Conservation (phyloP, 2,888 invertebrate genomes). For the Flabesymbios commensalis region DNA sequence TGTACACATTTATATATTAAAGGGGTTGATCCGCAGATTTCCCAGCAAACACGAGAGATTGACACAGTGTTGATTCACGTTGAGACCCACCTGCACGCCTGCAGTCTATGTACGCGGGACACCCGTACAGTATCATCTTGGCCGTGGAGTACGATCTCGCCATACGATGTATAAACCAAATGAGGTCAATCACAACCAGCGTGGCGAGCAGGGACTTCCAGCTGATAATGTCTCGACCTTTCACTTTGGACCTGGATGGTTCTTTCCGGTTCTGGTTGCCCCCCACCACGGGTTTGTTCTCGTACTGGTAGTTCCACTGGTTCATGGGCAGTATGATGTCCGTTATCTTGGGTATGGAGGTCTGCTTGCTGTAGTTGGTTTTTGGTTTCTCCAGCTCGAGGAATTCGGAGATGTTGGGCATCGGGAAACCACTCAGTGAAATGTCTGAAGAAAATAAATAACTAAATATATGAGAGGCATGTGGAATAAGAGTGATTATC, state of each 20-base stretch:
- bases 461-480: not conserved
- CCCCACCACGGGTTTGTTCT: conserved; percentile 20
- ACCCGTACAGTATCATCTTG: conserved; percentile 53
- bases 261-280: not conserved
- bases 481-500: not conserved
- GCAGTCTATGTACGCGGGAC: conserved; percentile 54
- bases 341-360: conserved; percentile 22
- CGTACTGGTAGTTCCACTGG: conserved; percentile 39
- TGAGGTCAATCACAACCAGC: conserved; percentile 48
- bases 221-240: conserved; percentile 24
- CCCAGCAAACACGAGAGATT: no score
- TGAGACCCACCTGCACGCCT: no score
- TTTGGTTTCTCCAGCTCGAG: conserved; percentile 30
- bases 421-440: conserved; percentile 35
- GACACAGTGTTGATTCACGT: no score
- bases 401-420: conserved; percentile 36
- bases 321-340: conserved; percentile 36
- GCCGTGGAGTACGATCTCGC: conserved; percentile 51
- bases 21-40: no score
- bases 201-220: conserved; percentile 37
- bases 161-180: conserved; percentile 56
- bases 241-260: conserved; percentile 10
- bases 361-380: conserved; percentile 21
- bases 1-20: no score
- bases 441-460: conserved; percentile 29